Evolutionary conservation across 2,888 invertebrate genomes (phyloP).

Genomic region (Villa cingulata): DNA sequence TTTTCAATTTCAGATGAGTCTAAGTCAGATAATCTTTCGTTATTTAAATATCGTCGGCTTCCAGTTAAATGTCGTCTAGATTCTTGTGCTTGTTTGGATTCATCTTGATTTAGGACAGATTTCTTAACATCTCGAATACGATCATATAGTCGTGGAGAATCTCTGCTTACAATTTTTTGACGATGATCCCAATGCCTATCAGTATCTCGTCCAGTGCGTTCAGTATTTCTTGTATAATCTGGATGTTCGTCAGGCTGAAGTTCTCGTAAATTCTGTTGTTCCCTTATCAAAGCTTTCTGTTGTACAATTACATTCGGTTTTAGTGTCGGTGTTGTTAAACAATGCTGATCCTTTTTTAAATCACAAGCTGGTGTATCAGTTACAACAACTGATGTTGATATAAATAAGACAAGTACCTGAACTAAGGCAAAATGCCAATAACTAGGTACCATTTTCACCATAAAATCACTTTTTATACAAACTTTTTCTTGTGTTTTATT

Average conservation of each 20-base stretch:
- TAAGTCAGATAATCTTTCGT: background rate
- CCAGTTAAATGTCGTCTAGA: background rate
- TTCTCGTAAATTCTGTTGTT: background rate
- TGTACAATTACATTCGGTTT: too few relatives aligned
- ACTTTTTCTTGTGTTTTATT: background rate
- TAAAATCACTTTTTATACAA: background rate
- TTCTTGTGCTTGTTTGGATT: background rate
- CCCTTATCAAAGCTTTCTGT: background rate
- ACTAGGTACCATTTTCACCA: slow-evolving; percentile 6
- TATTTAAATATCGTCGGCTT: background rate
- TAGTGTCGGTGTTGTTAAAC: background rate
- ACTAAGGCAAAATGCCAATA: slow-evolving; percentile 5
- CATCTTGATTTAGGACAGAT: background rate
- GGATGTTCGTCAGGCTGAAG: too few relatives aligned
- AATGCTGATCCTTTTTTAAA: background rate
- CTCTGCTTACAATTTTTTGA: background rate
- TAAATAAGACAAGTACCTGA: slow-evolving; percentile 1
- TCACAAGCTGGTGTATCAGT: background rate
- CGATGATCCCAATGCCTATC: background rate
- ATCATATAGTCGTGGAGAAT: background rate
- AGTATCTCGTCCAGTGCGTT: background rate
- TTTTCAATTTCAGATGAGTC: background rate
- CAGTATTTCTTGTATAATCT: background rate
- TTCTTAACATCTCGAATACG: background rate
- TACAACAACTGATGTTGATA: background rate